These are phyloP conservation scores for Corticium candelabrum DNA, from an alignment of 37 sponge, comb jelly and placozoan species.

Conservation along the genomic window DNA sequence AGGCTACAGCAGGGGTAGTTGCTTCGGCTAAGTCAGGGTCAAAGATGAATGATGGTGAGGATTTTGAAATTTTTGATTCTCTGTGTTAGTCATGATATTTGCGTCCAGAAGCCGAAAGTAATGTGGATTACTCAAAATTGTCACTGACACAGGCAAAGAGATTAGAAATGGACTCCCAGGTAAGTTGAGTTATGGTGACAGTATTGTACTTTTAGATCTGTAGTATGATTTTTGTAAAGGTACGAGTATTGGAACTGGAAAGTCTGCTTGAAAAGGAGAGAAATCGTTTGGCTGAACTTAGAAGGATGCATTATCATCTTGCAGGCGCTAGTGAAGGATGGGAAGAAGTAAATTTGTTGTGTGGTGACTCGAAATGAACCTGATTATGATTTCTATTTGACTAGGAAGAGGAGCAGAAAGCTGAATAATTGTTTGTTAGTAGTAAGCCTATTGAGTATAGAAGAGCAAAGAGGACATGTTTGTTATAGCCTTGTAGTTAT, in stretches of 20 bases:
- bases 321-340: conserved; percentile 85
- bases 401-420: no score
- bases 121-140: conserved; percentile 25
- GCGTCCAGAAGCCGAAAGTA: not conserved
- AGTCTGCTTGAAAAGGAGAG: conserved; percentile 79
- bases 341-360: conserved; percentile 58
- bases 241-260: conserved; percentile 74
- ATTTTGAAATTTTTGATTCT: not conserved
- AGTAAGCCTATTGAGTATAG: no score
- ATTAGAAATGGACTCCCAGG: conserved; percentile 92
- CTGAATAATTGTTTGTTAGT: no score
- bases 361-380: no score
- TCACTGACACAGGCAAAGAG: conserved; percentile 83
- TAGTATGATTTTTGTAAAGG: conserved; percentile 17
- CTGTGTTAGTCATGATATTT: not conserved
- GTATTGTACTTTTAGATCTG: not conserved
- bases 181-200: no score
- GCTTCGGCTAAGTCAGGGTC: conserved; percentile 74
- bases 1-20: conserved; percentile 81
- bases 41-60: conserved; percentile 19
- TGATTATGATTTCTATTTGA: no score
- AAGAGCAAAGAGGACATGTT: no score
- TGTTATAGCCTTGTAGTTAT: no score
- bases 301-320: conserved; percentile 83
- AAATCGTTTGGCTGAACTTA: conserved; percentile 65